Percentiles rank a stretch among this genome's conserved stretches.
Conservation (phyloP, 2,797 vertebrate species). For the Danio choprae region DNA sequence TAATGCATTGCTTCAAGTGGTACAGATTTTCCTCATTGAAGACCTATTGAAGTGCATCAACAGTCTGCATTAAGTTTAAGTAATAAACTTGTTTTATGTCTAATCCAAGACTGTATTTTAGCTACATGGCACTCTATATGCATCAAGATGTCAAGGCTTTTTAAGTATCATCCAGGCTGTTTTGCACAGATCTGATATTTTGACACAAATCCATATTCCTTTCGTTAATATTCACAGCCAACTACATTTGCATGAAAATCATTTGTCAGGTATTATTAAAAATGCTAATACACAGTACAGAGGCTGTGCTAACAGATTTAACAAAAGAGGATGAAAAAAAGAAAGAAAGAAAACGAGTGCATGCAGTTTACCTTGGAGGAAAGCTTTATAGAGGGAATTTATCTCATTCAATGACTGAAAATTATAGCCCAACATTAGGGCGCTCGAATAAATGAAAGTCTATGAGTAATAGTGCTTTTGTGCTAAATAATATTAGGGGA, state of each 20-base stretch:
- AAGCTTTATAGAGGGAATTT: slow-evolving; percentile 57
- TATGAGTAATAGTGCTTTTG: background rate
- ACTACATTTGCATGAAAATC: background rate
- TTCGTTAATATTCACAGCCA: background rate
- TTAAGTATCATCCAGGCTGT: no score
- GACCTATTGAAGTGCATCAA: background rate
- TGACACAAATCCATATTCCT: background rate
- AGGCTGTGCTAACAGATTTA: slow-evolving; percentile 26
- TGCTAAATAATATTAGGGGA: slow-evolving; percentile 21
- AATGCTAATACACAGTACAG: background rate
- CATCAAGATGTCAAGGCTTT: background rate
- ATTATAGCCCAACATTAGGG: slow-evolving; percentile 16
- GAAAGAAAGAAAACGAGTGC: slow-evolving; percentile 20
- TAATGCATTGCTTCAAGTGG: background rate
- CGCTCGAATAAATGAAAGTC: background rate
- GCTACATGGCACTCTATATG: background rate
- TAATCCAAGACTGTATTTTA: background rate
- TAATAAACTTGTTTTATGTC: background rate
- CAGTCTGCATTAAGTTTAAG: background rate
- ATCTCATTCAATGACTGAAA: slow-evolving; percentile 49
- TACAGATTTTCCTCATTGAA: background rate
- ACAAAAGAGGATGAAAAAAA: slow-evolving; percentile 5
- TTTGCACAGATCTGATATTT: background rate
- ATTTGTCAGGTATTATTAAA: background rate
- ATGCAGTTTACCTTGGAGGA: slow-evolving; percentile 37